Base-by-base conservation (phyloP, 2,888 invertebrate genomes). In the Selenia dentaria region DNA sequence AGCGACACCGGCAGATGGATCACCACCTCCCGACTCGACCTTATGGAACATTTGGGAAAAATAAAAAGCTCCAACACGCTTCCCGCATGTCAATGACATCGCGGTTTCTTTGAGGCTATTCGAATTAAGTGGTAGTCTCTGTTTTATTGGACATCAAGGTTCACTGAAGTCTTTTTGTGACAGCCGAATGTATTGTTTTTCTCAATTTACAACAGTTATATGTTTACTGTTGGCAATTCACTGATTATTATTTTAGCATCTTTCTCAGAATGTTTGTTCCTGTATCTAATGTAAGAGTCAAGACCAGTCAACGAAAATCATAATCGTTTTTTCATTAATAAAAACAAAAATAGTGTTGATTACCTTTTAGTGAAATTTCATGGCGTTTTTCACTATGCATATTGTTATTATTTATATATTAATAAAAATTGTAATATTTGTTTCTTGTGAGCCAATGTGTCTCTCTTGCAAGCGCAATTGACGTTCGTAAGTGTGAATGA, bases 1-100 rank as follows among this genome's bases (percentile, higher is more conserved):
- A 69, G 64, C 56, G 70, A 80, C 65, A 80, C 72, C 65, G 68
- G 67, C 80, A 74, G 65, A 71, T 73, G 75, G 59, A 58, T 70
- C 20, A 18, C 64, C 67, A 70, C 67, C 55, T 51, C 41, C 35
- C 54, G 56, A 39, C 20, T 39, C 41, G 77, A 72, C 83, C 82
- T 83, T 73, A 60, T 51, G 57, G 60, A 66, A 63, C 70, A 70
- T 68, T 70, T 62, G 58, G 45, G 54, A 51, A 54, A 59, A 67
- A 69, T 70, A 69, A 62, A 57, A 62, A 61, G 54, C 58, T 11
- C 40, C 40, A 40, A 40, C 39, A 13, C 9, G 14, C 33, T 41
- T 62, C 53, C 58, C 48, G 36, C 38, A 59, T 67, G 75, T 75
- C 73, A 76, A 66, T 73, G 74, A 77, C 73, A 69, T 64, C 54